Base-by-base conservation (phyloP, 1,140 invertebrate genomes). In the Drosophila simulans region DNA sequence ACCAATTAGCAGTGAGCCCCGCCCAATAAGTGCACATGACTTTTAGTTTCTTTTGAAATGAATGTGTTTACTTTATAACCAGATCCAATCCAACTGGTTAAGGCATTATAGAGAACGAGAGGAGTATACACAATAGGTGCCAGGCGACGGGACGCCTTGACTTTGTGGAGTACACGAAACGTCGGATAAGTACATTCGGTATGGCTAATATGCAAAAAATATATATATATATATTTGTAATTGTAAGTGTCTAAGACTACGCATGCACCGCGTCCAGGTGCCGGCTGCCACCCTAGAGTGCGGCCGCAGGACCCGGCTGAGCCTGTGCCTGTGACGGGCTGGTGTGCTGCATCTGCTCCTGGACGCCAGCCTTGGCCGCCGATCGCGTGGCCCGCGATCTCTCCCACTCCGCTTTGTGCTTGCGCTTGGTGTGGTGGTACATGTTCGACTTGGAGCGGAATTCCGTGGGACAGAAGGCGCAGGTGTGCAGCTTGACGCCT, bases 401-500 rank as follows among this genome's bases (percentile, higher is more conserved):
- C 34, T 88, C 83, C 90, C 90, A 92, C 68, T 92, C 91, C 2
- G 73, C 52, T 62, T 80, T 84, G 57, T 92, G 91, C 55, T 91
- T 86, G 49, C 90, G 83, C 70, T 92, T 92, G 13, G 85, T 89
- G 46, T 92, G 92, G 37, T 91, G 86, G 54, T 91, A 91, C 92
- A 92, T 92, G 74, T 92, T 92, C 20, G 91, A 91, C 42, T 81
- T 92, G 48, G 89, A 91, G 13, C 86, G 77, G 43, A 92, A 92
- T 37, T 90, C 82, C 12, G 85, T 92, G 48, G 81, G 76, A 43
- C 92, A 92, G 49, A 92, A 91, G 45, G 91, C 77, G 80, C 92
- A 92, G 56, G 80, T 79, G 69, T 92, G 91, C 31, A 92, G 65
- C 53, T 91, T 88, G 31, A 91, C 90, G 37, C 92, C 91, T 10